Base-by-base conservation (phyloP, 2,113 vertebrate genomes). In the Mastomys natalensis region DNA sequence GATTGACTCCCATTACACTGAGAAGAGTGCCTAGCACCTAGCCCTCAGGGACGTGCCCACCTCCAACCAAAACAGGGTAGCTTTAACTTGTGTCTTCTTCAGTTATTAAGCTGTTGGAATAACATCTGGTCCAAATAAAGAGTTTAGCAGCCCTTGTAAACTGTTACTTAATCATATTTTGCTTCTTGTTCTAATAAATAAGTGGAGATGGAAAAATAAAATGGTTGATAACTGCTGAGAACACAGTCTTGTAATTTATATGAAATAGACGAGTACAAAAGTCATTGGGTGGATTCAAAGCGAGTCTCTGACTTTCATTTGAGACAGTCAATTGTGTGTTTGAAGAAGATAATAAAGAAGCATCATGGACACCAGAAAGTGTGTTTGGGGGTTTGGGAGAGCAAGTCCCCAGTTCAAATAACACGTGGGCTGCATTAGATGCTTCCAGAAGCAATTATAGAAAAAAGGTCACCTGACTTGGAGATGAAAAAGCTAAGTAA, bases 261-360 rank as follows among this genome's bases (percentile, higher is more conserved):
- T 82, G 29, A 86, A 73, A 92, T 62, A 55, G 31, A 51, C 5
- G 15, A 91, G 87, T 29, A 88, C 22, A 62, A 53, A 66, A 73
- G 72, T 74, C n/a, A 48, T 73, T 70, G 68, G 22, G 31, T 1
- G 11, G 55, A 34, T 9, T 62, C 43, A 60, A 40, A 4, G 55
- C 53, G 73, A 7, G 24, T 53, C 7, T 48, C 58, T 55, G 68
- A 89, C 12, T 60, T 13, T 40, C 84, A 82, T 70, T 78, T 70
- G 64, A 95, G 92, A 77, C 85, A 95, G 85, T 95, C 68, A 92
- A 48, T 73, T 70, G 45, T n/a, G 66, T 92, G 77, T 76, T 81
- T 91, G 70, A 73, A 91, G 48, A 95, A 51, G 0, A 31, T 43
- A 55, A 64, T 26, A 43, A 45, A 64, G 77, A 58, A 37, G n/a